These are phyloP conservation scores for Percina caprodes DNA, from an alignment of 2,113 vertebrate genomes.

Conservation along the genomic window DNA sequence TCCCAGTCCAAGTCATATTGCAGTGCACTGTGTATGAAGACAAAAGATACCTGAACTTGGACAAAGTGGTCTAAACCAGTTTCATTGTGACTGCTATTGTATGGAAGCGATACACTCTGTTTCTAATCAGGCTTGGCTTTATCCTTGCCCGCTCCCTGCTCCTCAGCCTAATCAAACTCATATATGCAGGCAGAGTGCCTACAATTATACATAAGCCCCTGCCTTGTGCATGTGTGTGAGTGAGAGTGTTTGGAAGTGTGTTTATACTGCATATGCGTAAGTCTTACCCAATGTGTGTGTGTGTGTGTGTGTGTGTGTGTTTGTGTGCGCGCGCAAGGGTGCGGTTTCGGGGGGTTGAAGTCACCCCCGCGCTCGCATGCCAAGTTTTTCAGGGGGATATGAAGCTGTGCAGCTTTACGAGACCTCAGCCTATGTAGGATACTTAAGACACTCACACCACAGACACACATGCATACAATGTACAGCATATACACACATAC, in stretches of 20 bases:
- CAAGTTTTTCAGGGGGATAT: constrained; percentile 72
- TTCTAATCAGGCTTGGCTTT: constrained; percentile 81
- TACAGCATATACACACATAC: constrained; percentile 33
- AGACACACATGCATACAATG: constrained; percentile 31
- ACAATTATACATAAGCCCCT: constrained; percentile 80
- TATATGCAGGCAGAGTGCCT: constrained; percentile 82
- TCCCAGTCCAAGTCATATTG: constrained; percentile 48
- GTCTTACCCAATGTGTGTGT: constrained; percentile 28
- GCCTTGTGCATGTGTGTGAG: constrained; percentile 65
- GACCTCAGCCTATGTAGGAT: constrained; percentile 77
- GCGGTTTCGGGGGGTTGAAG: constrained; percentile 76
- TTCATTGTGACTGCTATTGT: constrained; percentile 73
- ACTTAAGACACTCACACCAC: constrained; percentile 71
- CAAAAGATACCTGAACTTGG: constrained; percentile 70
- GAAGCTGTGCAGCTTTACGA: constrained; percentile 78
- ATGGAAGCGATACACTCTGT: constrained; percentile 75
- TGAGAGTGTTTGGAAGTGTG: constrained; percentile 31
- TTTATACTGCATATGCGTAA: not conserved
- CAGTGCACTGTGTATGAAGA: constrained; percentile 26
- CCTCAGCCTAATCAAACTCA: constrained; percentile 81
- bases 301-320: constrained; percentile 32
- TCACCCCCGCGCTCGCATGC: constrained; percentile 70
- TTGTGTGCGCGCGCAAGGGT: constrained; percentile 51
- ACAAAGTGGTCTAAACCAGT: constrained; percentile 64
- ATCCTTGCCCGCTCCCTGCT: constrained; percentile 76